Evolutionary conservation across 2,797 vertebrate species (phyloP).

Genomic region (Novumbra hubbsi): DNA sequence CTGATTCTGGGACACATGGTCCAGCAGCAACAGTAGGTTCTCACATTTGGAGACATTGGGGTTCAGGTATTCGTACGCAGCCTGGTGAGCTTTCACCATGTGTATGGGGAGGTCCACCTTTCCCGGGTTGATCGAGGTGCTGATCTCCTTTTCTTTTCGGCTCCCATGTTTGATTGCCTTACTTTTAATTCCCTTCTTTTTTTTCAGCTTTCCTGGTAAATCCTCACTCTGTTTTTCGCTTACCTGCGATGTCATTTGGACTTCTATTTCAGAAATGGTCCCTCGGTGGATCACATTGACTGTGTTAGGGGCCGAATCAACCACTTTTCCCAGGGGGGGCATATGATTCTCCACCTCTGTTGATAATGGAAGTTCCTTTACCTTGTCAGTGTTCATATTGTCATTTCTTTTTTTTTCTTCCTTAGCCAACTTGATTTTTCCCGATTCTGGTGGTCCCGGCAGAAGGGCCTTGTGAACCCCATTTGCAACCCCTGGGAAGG

Average conservation of each 20-base stretch:
- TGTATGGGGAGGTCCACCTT: constrained; percentile 82
- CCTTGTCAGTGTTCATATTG: constrained; percentile 34
- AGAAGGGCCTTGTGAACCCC: constrained; percentile 43
- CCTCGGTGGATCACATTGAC: constrained; percentile 5
- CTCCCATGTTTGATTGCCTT: constrained; percentile 57
- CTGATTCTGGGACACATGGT: constrained; percentile 82
- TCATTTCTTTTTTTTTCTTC: constrained; percentile 44
- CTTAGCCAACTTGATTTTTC: constrained; percentile 5
- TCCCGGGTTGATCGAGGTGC: constrained; percentile 44
- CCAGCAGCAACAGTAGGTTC: constrained; percentile 76
- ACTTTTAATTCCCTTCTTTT: constrained; percentile 56
- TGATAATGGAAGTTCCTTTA: constrained; percentile 33
- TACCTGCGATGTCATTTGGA: constrained; percentile 29
- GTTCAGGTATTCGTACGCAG: constrained; percentile 80
- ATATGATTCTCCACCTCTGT: constrained; percentile 25
- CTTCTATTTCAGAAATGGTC: constrained; percentile 31
- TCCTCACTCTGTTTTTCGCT: constrained; percentile 35
- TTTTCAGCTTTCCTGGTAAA: constrained; percentile 34
- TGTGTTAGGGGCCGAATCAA: constrained; percentile 22
- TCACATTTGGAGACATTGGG: constrained; percentile 88
- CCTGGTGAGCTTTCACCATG: constrained; percentile 84
- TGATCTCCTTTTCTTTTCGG: constrained; percentile 56
- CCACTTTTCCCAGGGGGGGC: background rate
- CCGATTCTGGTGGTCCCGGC: constrained; percentile 21
- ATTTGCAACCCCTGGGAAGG: constrained; percentile 56